Percentiles rank a stretch among this genome's conserved stretches.
These are phyloP conservation scores for Athrips mouffetella DNA, from an alignment of 2,888 invertebrate species.

Conservation along the genomic window DNA sequence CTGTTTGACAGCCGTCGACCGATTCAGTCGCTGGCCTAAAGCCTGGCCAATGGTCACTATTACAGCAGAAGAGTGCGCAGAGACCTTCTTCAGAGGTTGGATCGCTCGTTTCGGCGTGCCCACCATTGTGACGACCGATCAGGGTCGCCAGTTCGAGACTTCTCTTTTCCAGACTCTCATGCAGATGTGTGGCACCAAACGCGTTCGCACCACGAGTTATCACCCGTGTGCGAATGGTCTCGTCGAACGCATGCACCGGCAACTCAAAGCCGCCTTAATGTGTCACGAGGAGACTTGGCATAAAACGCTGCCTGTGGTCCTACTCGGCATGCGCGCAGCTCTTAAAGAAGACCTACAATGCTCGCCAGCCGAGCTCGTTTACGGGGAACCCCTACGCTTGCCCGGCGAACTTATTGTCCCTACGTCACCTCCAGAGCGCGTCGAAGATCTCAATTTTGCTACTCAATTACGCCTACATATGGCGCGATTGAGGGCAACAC, in stretches of 20 bases:
- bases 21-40: slow-evolving; percentile 20
- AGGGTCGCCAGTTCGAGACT: slow-evolving; percentile 36
- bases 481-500: too few relatives aligned
- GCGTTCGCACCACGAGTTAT: slow-evolving; percentile 26
- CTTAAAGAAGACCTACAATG: slow-evolving; percentile 22
- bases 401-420: slow-evolving; percentile 28
- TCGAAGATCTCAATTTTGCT: slow-evolving; percentile 8
- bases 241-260: slow-evolving; percentile 24
- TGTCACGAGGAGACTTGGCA: slow-evolving; percentile 26
- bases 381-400: slow-evolving; percentile 30
- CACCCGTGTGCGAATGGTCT: slow-evolving; percentile 29
- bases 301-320: slow-evolving; percentile 20
- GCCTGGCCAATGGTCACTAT: slow-evolving; percentile 40
- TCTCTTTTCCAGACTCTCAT: slow-evolving; percentile 23
- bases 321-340: slow-evolving; percentile 23
- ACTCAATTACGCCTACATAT: too few relatives aligned
- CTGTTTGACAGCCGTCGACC: slow-evolving; percentile 26
- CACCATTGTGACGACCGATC: slow-evolving; percentile 26
- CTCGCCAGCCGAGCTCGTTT: slow-evolving; percentile 31
- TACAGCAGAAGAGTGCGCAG: slow-evolving; percentile 41
- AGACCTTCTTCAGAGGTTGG: slow-evolving; percentile 44
- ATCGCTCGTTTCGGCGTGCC: slow-evolving; percentile 53
- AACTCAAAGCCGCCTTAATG: slow-evolving; percentile 32
- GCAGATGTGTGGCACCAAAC: slow-evolving; percentile 12
- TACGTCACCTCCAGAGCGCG: not conserved